phyloP scores from a whole-genome alignment of 1,140 invertebrate genomes.

The Tyrophagus putrescentiae region DNA sequence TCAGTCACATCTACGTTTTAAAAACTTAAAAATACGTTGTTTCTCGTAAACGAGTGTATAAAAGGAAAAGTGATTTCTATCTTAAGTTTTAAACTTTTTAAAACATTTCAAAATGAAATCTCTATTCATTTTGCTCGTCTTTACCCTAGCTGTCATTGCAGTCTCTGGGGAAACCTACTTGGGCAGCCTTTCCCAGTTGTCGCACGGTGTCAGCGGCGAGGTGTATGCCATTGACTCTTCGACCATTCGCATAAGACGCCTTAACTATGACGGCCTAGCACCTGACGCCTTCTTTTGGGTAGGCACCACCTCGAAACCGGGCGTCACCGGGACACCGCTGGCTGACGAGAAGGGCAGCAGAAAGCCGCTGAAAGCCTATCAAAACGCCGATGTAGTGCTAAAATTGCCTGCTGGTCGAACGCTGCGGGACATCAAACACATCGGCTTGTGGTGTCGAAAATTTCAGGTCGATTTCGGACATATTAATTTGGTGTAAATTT shows the following conservation, averaged over 20 bases:
- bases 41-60: too few species aligned
- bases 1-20: too few species aligned
- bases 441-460: conserved; percentile 59
- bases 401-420: conserved; percentile 64
- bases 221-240: conserved; percentile 72
- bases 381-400: conserved; percentile 54
- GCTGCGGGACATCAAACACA: conserved; percentile 68
- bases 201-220: conserved; percentile 51
- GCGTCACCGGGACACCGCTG: conserved; percentile 71
- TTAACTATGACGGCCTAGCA: conserved; percentile 44
- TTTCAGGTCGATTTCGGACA: conserved; percentile 56
- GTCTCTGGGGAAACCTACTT: too few species aligned
- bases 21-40: too few species aligned
- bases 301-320: conserved; percentile 61
- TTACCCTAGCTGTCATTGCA: too few species aligned
- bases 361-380: conserved; percentile 41
- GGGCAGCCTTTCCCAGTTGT: background rate
- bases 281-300: conserved; percentile 67
- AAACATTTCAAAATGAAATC: too few species aligned
- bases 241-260: conserved; percentile 67
- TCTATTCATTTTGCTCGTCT: too few species aligned
- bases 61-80: too few species aligned
- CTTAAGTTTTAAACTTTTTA: too few species aligned
- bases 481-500: too few species aligned
- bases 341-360: conserved; percentile 55